Evolutionary conservation across 2,113 vertebrate species (phyloP), one percentile per base, ranked within the genome.

Genomic region (Oryzias melastigma): DNA sequence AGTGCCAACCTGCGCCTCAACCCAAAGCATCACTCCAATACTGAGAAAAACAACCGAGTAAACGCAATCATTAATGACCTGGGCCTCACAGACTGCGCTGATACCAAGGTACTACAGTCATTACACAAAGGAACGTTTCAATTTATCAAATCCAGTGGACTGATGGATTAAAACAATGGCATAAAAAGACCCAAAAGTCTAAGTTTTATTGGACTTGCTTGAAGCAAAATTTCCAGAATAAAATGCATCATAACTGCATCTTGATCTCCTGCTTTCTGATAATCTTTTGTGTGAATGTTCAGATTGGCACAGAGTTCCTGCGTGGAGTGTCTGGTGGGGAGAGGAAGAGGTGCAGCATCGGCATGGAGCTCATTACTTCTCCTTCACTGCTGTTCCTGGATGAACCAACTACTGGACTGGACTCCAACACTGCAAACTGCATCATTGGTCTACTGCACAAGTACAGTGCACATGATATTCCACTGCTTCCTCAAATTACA

Each of bases 281-380:
- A 1, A 40, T 8, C 43, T 2, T 65, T 19, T 68, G 4, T 56
- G 56, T 71, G 25, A 65, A 18, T 70, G 17, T 53, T 50, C 66
- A 91, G 90, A 92, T 93, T 48, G 92, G 92, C 7, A 93, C 92
- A 0, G 92, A 93, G 82, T 91, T 93, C 45, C 65, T 92, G 57
- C 90, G 91, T 8, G 91, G 92, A 0, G 83, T 93, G 6, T 93
- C 92, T 3, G 92, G 92, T 13, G 92, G 92, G 3, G 92, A 93
- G 78, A 89, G 90, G 68, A 93, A 93, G 79, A 72, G 91, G 24
- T 93, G 92, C 74, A 93, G 92, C 63, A 92, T 93, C 5, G 92
- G 92, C 8, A 91, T 92, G 92, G 92, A 93, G 74, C 87, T 93
- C 64, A 91, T 93, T 58, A 92, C 89, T 1, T 89, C 89, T 16